These are phyloP conservation scores for Poecile montanus DNA, from an alignment of 2,797 vertebrate species.

Conservation along the genomic window DNA sequence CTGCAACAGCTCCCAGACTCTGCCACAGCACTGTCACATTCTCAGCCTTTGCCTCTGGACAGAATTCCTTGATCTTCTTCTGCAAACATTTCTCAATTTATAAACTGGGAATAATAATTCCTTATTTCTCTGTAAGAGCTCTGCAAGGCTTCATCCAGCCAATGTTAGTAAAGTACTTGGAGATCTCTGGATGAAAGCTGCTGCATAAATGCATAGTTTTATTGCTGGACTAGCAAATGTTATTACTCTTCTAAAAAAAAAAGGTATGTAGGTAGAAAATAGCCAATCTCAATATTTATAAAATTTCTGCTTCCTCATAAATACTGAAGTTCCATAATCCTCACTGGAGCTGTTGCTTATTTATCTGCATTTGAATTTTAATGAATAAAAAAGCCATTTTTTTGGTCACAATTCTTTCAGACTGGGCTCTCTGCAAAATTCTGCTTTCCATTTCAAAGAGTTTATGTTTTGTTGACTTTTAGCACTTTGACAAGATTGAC, in stretches of 20 bases:
- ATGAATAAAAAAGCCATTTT: constrained; percentile 40
- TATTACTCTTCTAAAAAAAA: constrained; percentile 16
- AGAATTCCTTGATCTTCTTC: background rate
- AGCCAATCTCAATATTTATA: constrained; percentile 70
- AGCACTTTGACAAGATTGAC: background rate
- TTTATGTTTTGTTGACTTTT: background rate
- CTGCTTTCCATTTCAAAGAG: constrained; percentile 50
- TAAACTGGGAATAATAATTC: constrained; percentile 25
- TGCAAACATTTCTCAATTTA: constrained; percentile 22
- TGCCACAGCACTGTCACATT: background rate
- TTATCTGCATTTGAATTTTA: constrained; percentile 67
- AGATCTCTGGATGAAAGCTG: constrained; percentile 29
- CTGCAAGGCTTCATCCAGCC: constrained; percentile 13
- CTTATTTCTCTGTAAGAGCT: background rate
- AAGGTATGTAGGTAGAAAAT: constrained; percentile 52
- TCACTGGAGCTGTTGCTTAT: constrained; percentile 37
- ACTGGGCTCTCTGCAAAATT: background rate
- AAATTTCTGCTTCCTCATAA: constrained; percentile 51
- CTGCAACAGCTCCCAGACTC: background rate
- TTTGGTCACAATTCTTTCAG: constrained; percentile 16
- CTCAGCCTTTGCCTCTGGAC: background rate
- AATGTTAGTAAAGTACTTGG: constrained; percentile 5
- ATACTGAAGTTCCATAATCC: constrained; percentile 48
- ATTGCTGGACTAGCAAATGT: constrained; percentile 42
- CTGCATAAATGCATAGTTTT: constrained; percentile 46